These are phyloP conservation scores for Pterophyllum scalare DNA, from an alignment of 2,113 vertebrate species.

Conservation along the genomic window DNA sequence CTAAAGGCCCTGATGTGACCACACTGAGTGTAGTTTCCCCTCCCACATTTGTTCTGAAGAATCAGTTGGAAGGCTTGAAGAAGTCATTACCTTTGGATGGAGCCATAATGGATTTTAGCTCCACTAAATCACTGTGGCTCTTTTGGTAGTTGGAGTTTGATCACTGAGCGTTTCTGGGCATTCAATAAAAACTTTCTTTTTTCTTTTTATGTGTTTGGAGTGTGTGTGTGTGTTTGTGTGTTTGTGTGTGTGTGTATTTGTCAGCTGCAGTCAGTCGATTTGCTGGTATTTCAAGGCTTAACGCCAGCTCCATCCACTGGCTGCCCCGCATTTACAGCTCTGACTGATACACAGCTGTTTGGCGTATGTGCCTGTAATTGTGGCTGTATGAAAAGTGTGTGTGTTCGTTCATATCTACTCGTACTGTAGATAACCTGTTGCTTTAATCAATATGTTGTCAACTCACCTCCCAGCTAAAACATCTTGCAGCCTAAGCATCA, in stretches of 20 bases:
- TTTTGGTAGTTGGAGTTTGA: conserved; percentile 79
- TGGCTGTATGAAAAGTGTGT: conserved; percentile 33
- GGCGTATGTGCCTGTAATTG: conserved; percentile 46
- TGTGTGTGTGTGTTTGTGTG: neutral
- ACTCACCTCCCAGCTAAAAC: conserved; percentile 25
- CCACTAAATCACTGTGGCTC: conserved; percentile 75
- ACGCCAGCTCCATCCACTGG: conserved; percentile 19
- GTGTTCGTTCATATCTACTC: neutral
- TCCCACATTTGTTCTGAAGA: conserved; percentile 59
- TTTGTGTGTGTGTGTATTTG: neutral
- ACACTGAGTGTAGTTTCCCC: conserved; percentile 34
- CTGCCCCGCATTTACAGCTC: conserved; percentile 24
- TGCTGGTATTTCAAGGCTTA: conserved; percentile 57
- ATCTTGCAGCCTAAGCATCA: conserved; percentile 31
- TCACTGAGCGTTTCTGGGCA: conserved; percentile 72
- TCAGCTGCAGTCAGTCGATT: conserved; percentile 55
- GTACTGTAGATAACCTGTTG: conserved; percentile 39
- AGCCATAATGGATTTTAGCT: conserved; percentile 79
- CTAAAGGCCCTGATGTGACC: conserved; percentile 64
- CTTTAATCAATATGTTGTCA: conserved; percentile 49
- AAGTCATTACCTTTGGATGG: conserved; percentile 81
- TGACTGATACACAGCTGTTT: conserved; percentile 39
- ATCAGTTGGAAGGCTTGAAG: conserved; percentile 77
- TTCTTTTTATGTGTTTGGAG: conserved; percentile 25
- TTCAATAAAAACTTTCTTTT: conserved; percentile 71